A percentile compares a stretch with the other conserved stretches of the same genome.
These are phyloP conservation scores for Bombus confusus DNA, from an alignment of 1,140 invertebrate genomes.

Conservation along the genomic window DNA sequence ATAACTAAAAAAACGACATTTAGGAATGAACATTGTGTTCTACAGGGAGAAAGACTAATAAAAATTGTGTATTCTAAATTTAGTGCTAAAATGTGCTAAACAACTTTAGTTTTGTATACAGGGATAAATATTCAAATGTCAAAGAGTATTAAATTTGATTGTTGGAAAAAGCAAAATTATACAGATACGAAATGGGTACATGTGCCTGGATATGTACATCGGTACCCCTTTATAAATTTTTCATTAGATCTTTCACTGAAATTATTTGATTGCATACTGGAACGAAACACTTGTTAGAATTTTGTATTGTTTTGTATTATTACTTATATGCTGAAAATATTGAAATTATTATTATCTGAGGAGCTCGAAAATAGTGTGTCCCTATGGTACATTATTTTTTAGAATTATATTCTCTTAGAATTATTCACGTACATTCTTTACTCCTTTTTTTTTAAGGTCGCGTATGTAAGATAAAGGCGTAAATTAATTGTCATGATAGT, in stretches of 20 bases:
- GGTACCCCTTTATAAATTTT: slow-evolving; percentile 59
- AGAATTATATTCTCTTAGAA: slow-evolving; percentile 38
- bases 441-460: slow-evolving; percentile 46
- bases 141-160: slow-evolving; percentile 76
- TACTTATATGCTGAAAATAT: slow-evolving; percentile 70
- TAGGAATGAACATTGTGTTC: slow-evolving; percentile 80
- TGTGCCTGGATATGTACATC: slow-evolving; percentile 65
- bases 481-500: slow-evolving; percentile 48
- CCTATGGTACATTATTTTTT: slow-evolving; percentile 58
- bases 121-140: slow-evolving; percentile 71
- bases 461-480: slow-evolving; percentile 45
- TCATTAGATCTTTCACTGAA: slow-evolving; percentile 63
- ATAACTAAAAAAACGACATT: slow-evolving; percentile 78
- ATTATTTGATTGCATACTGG: slow-evolving; percentile 59
- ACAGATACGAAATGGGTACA: slow-evolving; percentile 56
- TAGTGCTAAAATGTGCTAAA: slow-evolving; percentile 77
- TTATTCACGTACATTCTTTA: slow-evolving; percentile 51
- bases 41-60: slow-evolving; percentile 76
- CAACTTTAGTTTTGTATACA: slow-evolving; percentile 79
- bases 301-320: slow-evolving; percentile 74
- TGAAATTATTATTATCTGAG: slow-evolving; percentile 61
- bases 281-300: slow-evolving; percentile 64
- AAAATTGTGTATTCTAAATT: slow-evolving; percentile 78
- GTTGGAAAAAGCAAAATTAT: slow-evolving; percentile 70
- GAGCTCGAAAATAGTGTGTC: slow-evolving; percentile 65